These are phyloP conservation scores for Pangasianodon hypophthalmus DNA, from an alignment of 2,113 vertebrate genomes.

Conservation along the genomic window DNA sequence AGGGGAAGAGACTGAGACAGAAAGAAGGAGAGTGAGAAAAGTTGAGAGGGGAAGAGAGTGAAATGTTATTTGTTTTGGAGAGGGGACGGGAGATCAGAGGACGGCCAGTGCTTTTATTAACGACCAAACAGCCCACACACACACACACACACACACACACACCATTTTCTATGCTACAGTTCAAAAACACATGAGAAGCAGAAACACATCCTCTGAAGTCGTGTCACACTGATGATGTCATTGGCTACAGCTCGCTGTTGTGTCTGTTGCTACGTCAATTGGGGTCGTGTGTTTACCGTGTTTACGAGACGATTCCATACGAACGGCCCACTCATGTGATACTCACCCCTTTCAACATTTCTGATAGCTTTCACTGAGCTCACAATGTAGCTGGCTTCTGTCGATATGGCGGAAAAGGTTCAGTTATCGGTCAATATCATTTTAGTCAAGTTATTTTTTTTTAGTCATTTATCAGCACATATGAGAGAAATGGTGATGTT, in stretches of 20 bases:
- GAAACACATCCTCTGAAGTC: conserved; percentile 8
- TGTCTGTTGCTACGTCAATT: conserved; percentile 18
- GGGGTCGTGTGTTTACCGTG: background rate
- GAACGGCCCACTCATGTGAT: background rate
- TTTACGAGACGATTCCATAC: conserved; percentile 11
- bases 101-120: conserved; percentile 25
- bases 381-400: background rate
- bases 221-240: conserved; percentile 20
- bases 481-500: background rate
- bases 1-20: background rate
- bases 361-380: background rate
- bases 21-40: background rate
- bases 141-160: conserved; percentile 1
- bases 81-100: conserved; percentile 2
- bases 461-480: background rate
- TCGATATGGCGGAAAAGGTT: background rate
- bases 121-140: conserved; percentile 14
- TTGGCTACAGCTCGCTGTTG: conserved; percentile 3
- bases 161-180: background rate
- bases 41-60: conserved; percentile 1
- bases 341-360: background rate
- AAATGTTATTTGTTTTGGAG: conserved; percentile 34
- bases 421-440: background rate
- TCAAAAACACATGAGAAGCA: conserved; percentile 8
- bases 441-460: background rate